phyloP scores from a whole-genome alignment of 2,797 vertebrate genomes.

The Alauda arvensis region DNA sequence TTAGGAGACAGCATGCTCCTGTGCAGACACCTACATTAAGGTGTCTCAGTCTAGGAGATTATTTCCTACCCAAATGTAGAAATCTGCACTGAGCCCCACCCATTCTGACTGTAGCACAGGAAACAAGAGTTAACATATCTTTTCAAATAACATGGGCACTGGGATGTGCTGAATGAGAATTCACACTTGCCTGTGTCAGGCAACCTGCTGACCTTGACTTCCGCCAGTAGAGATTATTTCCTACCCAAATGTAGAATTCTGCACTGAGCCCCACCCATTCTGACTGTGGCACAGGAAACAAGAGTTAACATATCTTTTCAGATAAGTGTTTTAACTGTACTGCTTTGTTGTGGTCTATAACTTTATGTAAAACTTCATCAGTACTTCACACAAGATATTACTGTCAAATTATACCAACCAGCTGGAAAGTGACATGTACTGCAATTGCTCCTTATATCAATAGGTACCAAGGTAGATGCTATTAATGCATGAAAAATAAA shows the following conservation, averaged over 20 bases:
- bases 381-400: not conserved
- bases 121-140: not conserved
- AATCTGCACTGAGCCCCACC: not conserved
- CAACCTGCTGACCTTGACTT: not conserved
- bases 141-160: not conserved
- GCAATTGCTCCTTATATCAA: not conserved
- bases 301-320: not conserved
- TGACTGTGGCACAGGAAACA: not conserved
- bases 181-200: not conserved
- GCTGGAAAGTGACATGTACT: not conserved
- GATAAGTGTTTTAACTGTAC: not conserved
- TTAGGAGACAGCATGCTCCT: rapidly evolving
- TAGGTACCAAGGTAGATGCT: not conserved
- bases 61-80: not conserved
- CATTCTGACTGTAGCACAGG: not conserved
- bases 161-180: not conserved
- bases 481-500: not conserved
- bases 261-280: not conserved
- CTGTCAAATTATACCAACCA: not conserved
- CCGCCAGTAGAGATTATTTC: conserved; percentile 13
- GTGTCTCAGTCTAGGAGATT: not conserved
- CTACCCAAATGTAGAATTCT: not conserved
- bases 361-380: not conserved
- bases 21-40: not conserved
- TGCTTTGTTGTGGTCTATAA: not conserved